A percentile compares a stretch with the other conserved stretches of the same genome.
phyloP scores from a whole-genome alignment of 2,888 invertebrate genomes.

The Netelia melanura region DNA sequence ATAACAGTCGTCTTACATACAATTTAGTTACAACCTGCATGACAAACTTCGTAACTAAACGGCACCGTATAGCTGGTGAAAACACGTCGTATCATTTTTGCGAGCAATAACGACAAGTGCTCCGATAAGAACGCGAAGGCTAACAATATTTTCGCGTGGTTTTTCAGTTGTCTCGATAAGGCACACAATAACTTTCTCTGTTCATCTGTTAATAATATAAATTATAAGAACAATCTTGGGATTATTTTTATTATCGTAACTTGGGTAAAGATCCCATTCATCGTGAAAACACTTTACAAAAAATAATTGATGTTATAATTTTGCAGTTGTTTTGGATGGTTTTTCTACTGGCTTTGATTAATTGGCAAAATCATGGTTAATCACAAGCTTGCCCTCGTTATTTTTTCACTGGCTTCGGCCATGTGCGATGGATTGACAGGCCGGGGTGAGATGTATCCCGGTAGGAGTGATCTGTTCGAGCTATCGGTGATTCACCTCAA shows the following conservation, averaged over 20 bases:
- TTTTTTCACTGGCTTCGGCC: slow-evolving; percentile 42
- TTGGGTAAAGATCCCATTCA: no score
- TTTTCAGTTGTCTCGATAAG: not conserved
- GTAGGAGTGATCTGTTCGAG: slow-evolving; percentile 84
- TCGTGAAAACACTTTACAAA: not conserved
- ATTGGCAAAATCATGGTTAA: slow-evolving; percentile 36
- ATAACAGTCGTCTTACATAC: not conserved
- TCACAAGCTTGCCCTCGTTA: not conserved
- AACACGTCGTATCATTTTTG: not conserved
- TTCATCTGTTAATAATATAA: no score
- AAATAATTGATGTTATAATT: not conserved
- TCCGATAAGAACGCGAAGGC: slow-evolving; percentile 13
- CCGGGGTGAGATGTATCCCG: slow-evolving; percentile 74
- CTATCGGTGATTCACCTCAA: slow-evolving; percentile 87
- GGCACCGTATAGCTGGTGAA: no score
- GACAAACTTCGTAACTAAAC: no score
- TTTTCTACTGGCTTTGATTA: not conserved
- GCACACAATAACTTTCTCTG: not conserved
- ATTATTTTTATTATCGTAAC: no score
- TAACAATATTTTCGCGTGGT: not conserved
- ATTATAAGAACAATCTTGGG: no score
- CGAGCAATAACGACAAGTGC: not conserved
- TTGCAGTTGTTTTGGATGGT: slow-evolving; percentile 10
- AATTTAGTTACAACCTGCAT: no score
- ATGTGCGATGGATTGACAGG: slow-evolving; percentile 74